Evolutionary conservation across 2,888 invertebrate species (phyloP).

Genomic region (Thelaira solivaga): DNA sequence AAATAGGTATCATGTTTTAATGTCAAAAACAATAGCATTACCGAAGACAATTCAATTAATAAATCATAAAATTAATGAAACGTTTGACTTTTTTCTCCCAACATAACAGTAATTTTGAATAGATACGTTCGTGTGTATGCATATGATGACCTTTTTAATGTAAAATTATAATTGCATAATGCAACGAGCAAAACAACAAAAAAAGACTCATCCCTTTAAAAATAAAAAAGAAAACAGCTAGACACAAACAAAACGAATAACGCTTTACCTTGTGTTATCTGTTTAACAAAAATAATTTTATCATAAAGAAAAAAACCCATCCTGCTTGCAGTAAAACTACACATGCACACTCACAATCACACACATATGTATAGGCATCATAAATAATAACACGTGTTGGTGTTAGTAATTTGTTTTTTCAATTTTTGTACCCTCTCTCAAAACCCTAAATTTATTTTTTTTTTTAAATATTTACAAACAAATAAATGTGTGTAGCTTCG

Average conservation of each 20-base stretch:
- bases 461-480: too few species aligned
- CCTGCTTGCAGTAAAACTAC: background rate
- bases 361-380: too few species aligned
- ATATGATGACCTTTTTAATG: constrained; percentile 21
- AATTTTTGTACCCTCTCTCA: background rate
- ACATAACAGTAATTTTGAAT: background rate
- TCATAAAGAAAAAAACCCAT: background rate
- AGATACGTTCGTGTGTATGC: background rate
- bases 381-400: constrained; percentile 37
- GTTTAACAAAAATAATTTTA: background rate
- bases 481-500: too few species aligned
- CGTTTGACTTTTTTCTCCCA: constrained; percentile 33
- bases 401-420: constrained; percentile 30
- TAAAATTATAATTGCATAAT: background rate
- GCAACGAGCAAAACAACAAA: background rate
- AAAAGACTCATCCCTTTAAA: background rate
- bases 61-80: constrained; percentile 50
- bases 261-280: background rate
- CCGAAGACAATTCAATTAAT: constrained; percentile 36
- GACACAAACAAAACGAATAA: constrained; percentile 27
- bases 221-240: background rate
- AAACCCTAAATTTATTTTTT: too few species aligned
- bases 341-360: background rate
- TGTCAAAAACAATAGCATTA: background rate
- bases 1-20: background rate